Percentiles rank a stretch among this genome's conserved stretches.
Evolutionary conservation across 2,113 vertebrate genomes (phyloP).

Genomic region (Hystrix cristata): DNA sequence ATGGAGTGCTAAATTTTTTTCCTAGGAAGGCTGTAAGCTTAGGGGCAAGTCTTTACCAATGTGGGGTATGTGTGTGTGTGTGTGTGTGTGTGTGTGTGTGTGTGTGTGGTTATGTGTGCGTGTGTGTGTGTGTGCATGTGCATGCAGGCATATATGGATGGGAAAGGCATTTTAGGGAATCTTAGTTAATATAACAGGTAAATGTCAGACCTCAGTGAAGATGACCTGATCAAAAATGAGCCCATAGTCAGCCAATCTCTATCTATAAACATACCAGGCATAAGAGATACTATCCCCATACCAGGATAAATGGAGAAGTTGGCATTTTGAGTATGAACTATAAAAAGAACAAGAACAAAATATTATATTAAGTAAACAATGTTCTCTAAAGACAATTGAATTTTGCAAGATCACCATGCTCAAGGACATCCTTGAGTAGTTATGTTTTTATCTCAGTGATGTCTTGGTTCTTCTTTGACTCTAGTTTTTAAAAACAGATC

Average conservation of each 20-base stretch:
- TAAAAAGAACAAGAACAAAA: background rate
- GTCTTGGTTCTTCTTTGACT: conserved; percentile 18
- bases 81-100: too few relatives aligned
- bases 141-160: background rate
- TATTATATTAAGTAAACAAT: background rate
- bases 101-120: background rate
- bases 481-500: background rate
- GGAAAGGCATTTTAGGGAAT: background rate
- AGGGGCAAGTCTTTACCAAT: background rate
- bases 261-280: background rate
- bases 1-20: background rate
- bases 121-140: background rate
- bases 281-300: too few relatives aligned
- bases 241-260: background rate
- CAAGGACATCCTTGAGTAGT: conserved; percentile 11
- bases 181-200: background rate
- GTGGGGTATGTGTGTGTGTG: background rate
- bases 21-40: background rate
- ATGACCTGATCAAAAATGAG: background rate
- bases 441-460: conserved; percentile 3
- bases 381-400: background rate
- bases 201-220: background rate
- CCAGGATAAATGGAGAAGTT: background rate
- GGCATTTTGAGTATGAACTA: conserved; percentile 24
- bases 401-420: background rate